A percentile compares a stretch with the other conserved stretches of the same genome.
Conservation (phyloP, 2,113 vertebrate species). For the Sprattus sprattus region DNA sequence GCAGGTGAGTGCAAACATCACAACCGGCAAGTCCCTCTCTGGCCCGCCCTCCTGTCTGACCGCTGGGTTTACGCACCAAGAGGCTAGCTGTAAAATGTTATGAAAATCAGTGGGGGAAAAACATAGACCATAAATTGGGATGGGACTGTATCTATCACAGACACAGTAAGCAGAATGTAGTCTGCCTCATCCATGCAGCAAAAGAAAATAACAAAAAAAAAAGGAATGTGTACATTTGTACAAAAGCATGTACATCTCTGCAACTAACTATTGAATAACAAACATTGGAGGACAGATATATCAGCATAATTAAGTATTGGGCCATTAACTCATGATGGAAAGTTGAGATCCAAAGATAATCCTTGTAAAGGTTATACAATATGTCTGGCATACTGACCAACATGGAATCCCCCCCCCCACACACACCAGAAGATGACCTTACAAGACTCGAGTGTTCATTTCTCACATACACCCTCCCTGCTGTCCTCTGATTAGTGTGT, state of each 20-base stretch:
- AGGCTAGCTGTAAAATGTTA: neutral
- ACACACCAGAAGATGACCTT: neutral
- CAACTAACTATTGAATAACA: neutral
- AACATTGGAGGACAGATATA: neutral
- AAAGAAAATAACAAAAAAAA: too few relatives aligned
- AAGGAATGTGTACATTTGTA: too few relatives aligned
- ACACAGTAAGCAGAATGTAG: neutral
- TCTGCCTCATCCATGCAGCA: neutral
- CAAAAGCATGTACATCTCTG: too few relatives aligned
- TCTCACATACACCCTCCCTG: neutral
- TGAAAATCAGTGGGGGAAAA: too few relatives aligned
- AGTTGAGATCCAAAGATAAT: too few relatives aligned
- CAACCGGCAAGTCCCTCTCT: too few relatives aligned
- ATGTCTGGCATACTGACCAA: too few relatives aligned
- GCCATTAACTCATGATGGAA: too few relatives aligned
- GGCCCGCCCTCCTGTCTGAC: neutral
- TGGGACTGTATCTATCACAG: too few relatives aligned
- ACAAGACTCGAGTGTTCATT: neutral
- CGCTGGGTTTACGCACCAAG: neutral
- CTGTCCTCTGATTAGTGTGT: neutral
- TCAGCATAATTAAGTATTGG: too few relatives aligned
- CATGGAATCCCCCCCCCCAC: too few relatives aligned
- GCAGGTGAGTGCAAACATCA: slow-evolving; percentile 56
- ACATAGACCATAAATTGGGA: too few relatives aligned
- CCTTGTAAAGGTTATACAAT: neutral